Base-by-base conservation (phyloP, 2,888 invertebrate species). In the Lasioglossum lativentre region DNA sequence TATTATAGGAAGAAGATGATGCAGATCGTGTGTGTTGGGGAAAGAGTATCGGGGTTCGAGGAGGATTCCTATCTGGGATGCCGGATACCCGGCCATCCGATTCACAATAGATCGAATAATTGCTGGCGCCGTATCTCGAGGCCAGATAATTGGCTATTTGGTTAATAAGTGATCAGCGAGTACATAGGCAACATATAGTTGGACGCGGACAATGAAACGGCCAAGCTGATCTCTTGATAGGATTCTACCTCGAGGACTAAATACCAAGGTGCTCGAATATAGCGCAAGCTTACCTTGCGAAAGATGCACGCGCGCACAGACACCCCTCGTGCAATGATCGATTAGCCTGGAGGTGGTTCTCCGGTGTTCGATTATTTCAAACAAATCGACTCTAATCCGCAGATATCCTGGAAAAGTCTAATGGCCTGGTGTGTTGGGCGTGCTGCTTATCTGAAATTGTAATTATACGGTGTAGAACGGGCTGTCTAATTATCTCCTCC, bases 361-460 rank as follows among this genome's bases (percentile, higher is more conserved):
- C 59, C 2, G 3, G 19, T 34, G 34, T 10, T 19, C 66, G 34
- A 66, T 8, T 16, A 16, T 5, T 34, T 16, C 19, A 19, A 34
- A 34, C 34, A 3, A 40, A 68, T 68, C 12, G n/a, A 38, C 23
- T 23, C 38, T 19, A 12, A 68, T n/a, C 38, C 8, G 34, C 34
- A 19, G 38, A 38, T 68, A 23, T 68, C 34, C 68, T 23, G 38
- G n/a, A n/a, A n/a, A 68, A 68, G 12, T 38, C 38, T 6, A 23
- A 38, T 8, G 23, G 66, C 34, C 34, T 4, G 38, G 23, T 59
- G 56, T 16, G 45, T 5, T 19, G 1, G 23, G 12, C n/a, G 23
- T 2, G 47, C 23, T 10, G 68, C 68, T 68, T 68, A 68, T 68
- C 68, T 68, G 68, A n/a, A 68, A 34, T 68, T 23, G 38, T 68